These are phyloP conservation scores for Delphinus delphis DNA, from an alignment of 2,113 vertebrate genomes.

Conservation along the genomic window DNA sequence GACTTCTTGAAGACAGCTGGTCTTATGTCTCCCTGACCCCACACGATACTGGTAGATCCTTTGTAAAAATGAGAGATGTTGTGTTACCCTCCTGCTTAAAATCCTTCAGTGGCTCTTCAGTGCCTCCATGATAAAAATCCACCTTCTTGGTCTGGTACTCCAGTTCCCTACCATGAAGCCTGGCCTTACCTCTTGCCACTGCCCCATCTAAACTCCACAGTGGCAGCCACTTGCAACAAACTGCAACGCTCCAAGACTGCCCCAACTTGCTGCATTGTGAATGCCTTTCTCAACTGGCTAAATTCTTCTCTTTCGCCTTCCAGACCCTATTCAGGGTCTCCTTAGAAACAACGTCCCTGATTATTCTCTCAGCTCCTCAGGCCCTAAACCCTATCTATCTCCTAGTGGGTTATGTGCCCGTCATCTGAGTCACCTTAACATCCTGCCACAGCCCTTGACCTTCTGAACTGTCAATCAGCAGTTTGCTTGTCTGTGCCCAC, in stretches of 20 bases:
- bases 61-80: background rate
- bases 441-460: background rate
- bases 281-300: background rate
- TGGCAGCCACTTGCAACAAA: background rate
- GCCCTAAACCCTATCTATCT: background rate
- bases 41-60: background rate
- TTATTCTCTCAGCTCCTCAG: background rate
- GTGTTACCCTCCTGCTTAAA: background rate
- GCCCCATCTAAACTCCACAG: background rate
- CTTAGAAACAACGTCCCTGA: background rate
- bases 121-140: background rate
- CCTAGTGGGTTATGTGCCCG: background rate
- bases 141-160: background rate
- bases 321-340: background rate
- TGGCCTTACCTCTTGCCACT: background rate
- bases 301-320: background rate
- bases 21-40: background rate
- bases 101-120: background rate
- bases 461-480: background rate
- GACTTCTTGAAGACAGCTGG: background rate
- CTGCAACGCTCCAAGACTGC: rapidly evolving
- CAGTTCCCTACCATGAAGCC: too few species aligned
- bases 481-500: background rate
- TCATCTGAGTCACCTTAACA: background rate
- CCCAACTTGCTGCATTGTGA: too few species aligned